Base-by-base conservation (phyloP, 1,140 invertebrate genomes). In the Euglossa dilemma region DNA sequence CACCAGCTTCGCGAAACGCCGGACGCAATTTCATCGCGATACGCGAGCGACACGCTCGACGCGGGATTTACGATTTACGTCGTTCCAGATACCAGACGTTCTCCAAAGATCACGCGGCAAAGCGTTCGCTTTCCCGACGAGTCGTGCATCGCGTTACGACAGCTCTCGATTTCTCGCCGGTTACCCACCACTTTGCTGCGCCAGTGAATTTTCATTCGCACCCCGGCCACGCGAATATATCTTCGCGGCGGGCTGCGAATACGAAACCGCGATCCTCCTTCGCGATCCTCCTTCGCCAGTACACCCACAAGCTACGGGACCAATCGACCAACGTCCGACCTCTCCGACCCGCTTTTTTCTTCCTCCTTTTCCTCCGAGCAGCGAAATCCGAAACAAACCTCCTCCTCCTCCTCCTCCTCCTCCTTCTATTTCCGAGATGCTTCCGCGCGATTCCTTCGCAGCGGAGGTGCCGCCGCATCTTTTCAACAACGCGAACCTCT, bases 201-300 rank as follows among this genome's bases (percentile, higher is more conserved):
- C 16, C 57, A 50, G 16, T 61, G n/a, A 75, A 63, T 75, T 75
- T 75, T 63, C 73, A 75, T 75, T 75, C 66, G 45, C 66, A 23
- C 66, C 43, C 23, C 6, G 45, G 6, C 64, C 18, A 50, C 45
- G 36, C 36, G 36, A 66, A 69, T 47, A 47, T 16, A 69, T 50
- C 23, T 25, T 12, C 20, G 45, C 6, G 45, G 23, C 66, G 20
- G 20, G 23, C 5, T 47, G n/a, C 64, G 64, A 67, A 45, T 67
- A 45, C 36, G 64, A 67, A 67, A 67, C 36, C 64, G 43, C 64
- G 23, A 45, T 23, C 63, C 25, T 11, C 63, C 43, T 14, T 11
- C 50, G 50, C 14, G 36, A 36, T n/a, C n/a, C n/a, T n/a, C n/a
- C n/a, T n/a, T n/a, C n/a, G n/a, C n/a, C n/a, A n/a, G n/a, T n/a